These are phyloP conservation scores for Eupithecia pulchellata DNA, from an alignment of 2,888 invertebrate species.

Conservation along the genomic window DNA sequence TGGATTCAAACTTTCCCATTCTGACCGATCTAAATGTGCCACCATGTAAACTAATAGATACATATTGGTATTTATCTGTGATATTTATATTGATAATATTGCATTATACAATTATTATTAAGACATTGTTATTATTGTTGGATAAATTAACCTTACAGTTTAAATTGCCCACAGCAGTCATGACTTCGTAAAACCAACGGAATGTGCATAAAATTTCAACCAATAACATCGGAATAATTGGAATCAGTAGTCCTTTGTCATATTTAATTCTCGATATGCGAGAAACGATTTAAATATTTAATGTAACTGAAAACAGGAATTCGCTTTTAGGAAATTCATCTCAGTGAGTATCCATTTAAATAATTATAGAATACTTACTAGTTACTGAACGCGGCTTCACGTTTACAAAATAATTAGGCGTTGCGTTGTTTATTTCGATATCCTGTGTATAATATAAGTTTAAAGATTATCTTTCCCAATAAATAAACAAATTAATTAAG, in stretches of 20 bases:
- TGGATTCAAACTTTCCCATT: no score
- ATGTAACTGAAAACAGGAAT: constrained; percentile 35
- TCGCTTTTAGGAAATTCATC: constrained; percentile 35
- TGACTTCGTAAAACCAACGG: neutral
- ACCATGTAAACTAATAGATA: no score
- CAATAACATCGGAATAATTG: neutral
- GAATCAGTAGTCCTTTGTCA: neutral
- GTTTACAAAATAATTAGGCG: no score
- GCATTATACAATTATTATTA: no score
- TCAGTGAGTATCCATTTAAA: neutral
- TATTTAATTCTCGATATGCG: neutral
- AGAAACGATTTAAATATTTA: constrained; percentile 35
- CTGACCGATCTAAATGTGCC: no score
- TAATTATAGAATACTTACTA: neutral
- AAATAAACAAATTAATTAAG: no score
- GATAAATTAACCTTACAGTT: no score
- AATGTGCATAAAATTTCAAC: neutral
- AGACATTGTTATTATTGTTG: no score
- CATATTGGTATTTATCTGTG: no score
- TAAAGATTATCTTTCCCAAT: no score
- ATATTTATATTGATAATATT: no score
- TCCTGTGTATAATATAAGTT: no score
- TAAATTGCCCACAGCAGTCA: neutral
- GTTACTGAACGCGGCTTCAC: neutral
- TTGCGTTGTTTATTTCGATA: neutral